Base-by-base conservation (phyloP, 2,113 vertebrate species). In the Danionella cerebrum region DNA sequence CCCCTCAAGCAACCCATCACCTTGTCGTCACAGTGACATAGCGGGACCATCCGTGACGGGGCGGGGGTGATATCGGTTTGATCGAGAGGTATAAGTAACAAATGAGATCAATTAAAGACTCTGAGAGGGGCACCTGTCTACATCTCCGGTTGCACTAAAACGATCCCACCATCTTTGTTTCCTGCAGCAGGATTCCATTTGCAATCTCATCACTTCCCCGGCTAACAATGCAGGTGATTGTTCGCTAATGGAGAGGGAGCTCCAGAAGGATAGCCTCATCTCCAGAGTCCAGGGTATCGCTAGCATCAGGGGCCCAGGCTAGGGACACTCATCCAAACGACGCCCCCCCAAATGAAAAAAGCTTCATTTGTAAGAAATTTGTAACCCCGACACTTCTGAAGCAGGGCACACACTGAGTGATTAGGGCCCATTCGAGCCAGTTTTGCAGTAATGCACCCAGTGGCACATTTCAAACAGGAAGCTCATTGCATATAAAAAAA, bases 71-170 rank as follows among this genome's bases (percentile, higher is more conserved):
- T 91, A 91, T 89, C 84, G 82, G 86, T 89, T 89, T 86, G 88
- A 94, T 92, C 89, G 87, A 88, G 86, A 88, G 90, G 90, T 92
- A 93, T 92, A 90, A 88, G 91, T 95, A 94, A 94, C 94, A 95
- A 94, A 95, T 93, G 86, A 94, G 90, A 93, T 93, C 91, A 94
- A 96, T 97, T 96, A 94, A 94, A 89, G 88, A 88, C 91, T 89
- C 89, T 79, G 80, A 83, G 84, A 89, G 85, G 90, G 90, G 90
- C 92, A 92, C 91, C 91, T 92, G 90, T 88, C 84, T 45, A 63
- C 82, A 92, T 83, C 84, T 98, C 88, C 71, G 86, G 90, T 97
- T 97, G 85, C 95, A 90, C 80, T 83, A 87, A 91, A 71, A 85
- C 88, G 82, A 91, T 91, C 93, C 89, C 85, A 83, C 82, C 80